Evolutionary conservation across 2,797 vertebrate genomes (phyloP), one percentile per base, ranked within the genome.

Genomic region (Brachymystax lenok): DNA sequence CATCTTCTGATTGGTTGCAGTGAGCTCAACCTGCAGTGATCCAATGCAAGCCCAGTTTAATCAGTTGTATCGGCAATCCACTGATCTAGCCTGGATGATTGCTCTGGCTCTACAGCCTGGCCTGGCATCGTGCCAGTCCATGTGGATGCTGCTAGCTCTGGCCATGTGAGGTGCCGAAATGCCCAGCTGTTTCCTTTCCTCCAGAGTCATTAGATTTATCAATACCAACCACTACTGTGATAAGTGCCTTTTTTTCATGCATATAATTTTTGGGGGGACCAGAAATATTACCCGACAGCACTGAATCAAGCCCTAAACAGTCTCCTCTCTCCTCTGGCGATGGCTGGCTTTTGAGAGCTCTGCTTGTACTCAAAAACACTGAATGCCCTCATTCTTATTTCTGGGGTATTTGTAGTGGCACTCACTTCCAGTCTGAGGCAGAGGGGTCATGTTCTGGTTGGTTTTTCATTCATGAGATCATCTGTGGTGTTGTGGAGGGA

Each of bases 171-270:
- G 74, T 80, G 51, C n/a, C 54, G 77, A 87, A 88, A 89, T 87
- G 77, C 73, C 84, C 90, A 92, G 88, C 90, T 92, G 90, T 90
- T 91, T 89, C 77, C 81, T 80, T 52, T 77, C 77, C 80, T 70
- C 84, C 82, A 82, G 21, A 68, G 8, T 84, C 84, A 87, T 86
- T 80, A 72, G 74, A 77, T 88, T 82, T 75, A 89, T 88, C 80
- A 80, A 83, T 85, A 69, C 66, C 69, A 81, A 79, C 81, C 30
- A 30, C 76, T 52, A 33, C 68, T 68, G 85, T 64, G 84, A 88
- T 84, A 84, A 85, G 74, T 79, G 76, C 71, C 81, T 61, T 73
- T 84, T 90, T 88, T 89, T 81, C 80, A 88, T 14, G 74, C 61
- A 21, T 83, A 81, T 84, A 74, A 75, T 0, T 81, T 82, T 84